These are phyloP conservation scores for Myopa testacea DNA, from an alignment of 2,888 invertebrate genomes.

Conservation along the genomic window DNA sequence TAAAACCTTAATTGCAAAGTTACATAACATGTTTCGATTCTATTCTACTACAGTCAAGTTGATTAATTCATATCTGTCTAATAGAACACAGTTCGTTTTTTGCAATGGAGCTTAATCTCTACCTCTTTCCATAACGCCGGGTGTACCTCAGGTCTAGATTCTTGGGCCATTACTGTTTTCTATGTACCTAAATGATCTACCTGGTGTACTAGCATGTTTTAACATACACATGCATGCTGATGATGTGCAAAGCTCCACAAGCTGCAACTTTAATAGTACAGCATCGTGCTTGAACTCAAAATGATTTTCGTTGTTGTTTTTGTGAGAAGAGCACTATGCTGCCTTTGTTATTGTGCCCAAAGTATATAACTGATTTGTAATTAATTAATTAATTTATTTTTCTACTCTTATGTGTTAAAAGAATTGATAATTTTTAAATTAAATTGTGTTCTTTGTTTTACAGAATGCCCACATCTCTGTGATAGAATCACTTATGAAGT, in stretches of 20 bases:
- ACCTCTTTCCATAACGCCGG: neutral
- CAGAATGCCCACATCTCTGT: conserved; percentile 96
- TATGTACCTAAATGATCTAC: neutral
- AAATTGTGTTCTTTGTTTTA: conserved; percentile 49
- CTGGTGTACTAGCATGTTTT: neutral
- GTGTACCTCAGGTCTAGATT: neutral
- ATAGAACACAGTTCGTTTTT: neutral
- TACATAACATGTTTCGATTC: too few species aligned
- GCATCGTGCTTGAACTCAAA: too few species aligned
- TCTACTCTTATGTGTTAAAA: too few species aligned
- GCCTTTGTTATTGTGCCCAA: too few species aligned
- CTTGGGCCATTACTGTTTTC: neutral
- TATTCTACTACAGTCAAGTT: neutral
- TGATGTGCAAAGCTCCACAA: too few species aligned
- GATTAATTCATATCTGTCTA: neutral
- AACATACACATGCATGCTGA: too few species aligned
- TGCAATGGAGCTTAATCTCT: neutral
- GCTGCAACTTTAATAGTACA: too few species aligned
- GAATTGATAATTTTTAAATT: too few species aligned
- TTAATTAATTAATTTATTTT: neutral
- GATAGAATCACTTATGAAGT: conserved; percentile 93
- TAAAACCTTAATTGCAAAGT: too few species aligned
- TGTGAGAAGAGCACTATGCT: too few species aligned
- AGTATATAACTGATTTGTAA: neutral
- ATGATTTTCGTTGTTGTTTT: too few species aligned